A percentile compares a stretch with the other conserved stretches of the same genome.
These are phyloP conservation scores for Lagodon rhomboides DNA, from an alignment of 2,797 vertebrate species.

Conservation along the genomic window DNA sequence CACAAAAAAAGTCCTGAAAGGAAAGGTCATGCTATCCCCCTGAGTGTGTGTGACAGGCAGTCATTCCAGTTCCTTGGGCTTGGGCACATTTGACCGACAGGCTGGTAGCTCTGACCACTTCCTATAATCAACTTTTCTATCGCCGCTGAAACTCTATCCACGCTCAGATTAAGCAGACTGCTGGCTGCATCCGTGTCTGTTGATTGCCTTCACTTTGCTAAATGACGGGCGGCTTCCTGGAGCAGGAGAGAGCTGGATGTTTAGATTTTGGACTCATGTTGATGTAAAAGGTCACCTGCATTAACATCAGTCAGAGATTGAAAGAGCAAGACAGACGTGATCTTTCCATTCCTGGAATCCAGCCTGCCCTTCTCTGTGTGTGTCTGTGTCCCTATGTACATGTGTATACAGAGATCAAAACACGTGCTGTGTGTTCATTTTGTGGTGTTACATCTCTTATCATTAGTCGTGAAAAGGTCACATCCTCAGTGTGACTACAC, in stretches of 20 bases:
- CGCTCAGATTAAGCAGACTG: slow-evolving; percentile 28
- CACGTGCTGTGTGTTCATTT: slow-evolving; percentile 33
- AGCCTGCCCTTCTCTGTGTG: background rate
- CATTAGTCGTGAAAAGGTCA: slow-evolving; percentile 75
- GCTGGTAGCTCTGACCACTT: slow-evolving; percentile 26
- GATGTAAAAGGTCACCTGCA: slow-evolving; percentile 70
- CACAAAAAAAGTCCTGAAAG: slow-evolving; percentile 30
- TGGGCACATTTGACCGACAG: slow-evolving; percentile 11
- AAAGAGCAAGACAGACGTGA: slow-evolving; percentile 59
- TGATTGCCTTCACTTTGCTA: slow-evolving; percentile 39
- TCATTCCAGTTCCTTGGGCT: slow-evolving; percentile 21
- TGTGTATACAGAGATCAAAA: slow-evolving; percentile 14
- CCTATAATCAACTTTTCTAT: slow-evolving; percentile 45
- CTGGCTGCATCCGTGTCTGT: slow-evolving; percentile 11
- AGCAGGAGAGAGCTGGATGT: background rate
- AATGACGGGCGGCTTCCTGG: slow-evolving; percentile 44
- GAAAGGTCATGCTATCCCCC: background rate
- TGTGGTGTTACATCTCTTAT: slow-evolving; percentile 59
- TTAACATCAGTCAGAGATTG: slow-evolving; percentile 47
- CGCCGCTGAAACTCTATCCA: slow-evolving; percentile 35
- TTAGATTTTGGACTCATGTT: slow-evolving; percentile 46
- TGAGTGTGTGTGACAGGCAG: slow-evolving; percentile 38
- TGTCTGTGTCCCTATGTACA: slow-evolving; percentile 18
- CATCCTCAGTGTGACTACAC: slow-evolving; percentile 7
- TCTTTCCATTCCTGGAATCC: slow-evolving; percentile 58